Percentiles rank a stretch among this genome's conserved stretches.
These are phyloP conservation scores for Oreocharis arfaki DNA, from an alignment of 2,113 vertebrate genomes.

Conservation along the genomic window DNA sequence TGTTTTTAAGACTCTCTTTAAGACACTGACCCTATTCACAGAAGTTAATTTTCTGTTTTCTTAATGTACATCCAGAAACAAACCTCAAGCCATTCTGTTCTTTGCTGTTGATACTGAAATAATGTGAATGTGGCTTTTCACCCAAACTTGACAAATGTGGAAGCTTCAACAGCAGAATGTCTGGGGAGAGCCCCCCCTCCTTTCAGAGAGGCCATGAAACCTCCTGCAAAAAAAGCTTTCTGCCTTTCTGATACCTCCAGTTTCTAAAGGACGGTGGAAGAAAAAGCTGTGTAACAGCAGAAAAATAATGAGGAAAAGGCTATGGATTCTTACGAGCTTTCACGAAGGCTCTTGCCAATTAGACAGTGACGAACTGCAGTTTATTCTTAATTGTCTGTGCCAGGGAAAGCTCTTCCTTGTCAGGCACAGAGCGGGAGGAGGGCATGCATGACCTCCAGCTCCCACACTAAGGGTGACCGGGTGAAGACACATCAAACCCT, in stretches of 20 bases:
- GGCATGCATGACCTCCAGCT: fast-evolving
- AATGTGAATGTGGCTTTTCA: background rate
- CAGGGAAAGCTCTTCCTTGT: background rate
- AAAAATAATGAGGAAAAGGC: background rate
- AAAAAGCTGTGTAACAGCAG: background rate
- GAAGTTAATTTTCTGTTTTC: background rate
- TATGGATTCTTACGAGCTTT: background rate
- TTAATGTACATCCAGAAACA: background rate
- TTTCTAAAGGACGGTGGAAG: background rate
- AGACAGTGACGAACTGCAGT: background rate
- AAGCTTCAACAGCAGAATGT: background rate
- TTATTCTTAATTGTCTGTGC: background rate
- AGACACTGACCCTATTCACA: background rate
- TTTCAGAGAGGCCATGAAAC: background rate
- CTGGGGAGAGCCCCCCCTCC: background rate
- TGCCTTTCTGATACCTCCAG: background rate
- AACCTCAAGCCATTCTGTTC: background rate
- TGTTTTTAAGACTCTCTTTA: background rate
- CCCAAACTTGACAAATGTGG: background rate
- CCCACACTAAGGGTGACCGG: background rate
- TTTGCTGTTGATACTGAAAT: background rate
- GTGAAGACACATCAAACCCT: background rate
- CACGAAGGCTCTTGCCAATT: background rate
- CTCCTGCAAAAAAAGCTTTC: background rate
- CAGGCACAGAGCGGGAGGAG: fast-evolving